Conservation (phyloP, 2,888 invertebrate species). For the Troilus luridus region DNA sequence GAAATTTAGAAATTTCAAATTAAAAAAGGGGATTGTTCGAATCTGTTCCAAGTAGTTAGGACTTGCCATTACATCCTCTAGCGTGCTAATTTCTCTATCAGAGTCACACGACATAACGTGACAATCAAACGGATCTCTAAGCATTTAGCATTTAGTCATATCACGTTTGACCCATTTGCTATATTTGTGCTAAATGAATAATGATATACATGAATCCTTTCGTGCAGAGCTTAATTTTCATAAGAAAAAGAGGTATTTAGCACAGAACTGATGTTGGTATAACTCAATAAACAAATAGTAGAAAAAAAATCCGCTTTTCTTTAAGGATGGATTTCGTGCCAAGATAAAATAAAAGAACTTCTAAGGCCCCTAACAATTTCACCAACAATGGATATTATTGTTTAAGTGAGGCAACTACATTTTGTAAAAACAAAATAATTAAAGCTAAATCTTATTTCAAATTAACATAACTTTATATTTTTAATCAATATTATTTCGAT, state of each 20-base stretch:
- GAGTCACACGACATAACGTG: constrained; percentile 41
- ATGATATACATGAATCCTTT: not conserved
- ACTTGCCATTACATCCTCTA: not conserved
- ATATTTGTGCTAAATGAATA: constrained; percentile 38
- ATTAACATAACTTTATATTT: too few relatives aligned
- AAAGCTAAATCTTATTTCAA: too few relatives aligned
- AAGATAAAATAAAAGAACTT: too few relatives aligned
- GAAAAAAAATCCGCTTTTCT: not conserved
- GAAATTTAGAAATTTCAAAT: not conserved
- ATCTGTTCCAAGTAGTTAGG: constrained; percentile 5
- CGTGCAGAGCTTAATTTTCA: not conserved
- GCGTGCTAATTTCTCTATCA: constrained; percentile 34
- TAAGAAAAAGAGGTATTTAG: not conserved
- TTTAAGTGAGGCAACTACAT: too few relatives aligned
- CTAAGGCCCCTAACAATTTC: too few relatives aligned
- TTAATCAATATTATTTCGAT: too few relatives aligned
- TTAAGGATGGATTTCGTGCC: not conserved
- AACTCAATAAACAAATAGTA: not conserved
- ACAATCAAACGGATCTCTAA: constrained; percentile 1
- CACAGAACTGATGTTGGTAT: not conserved
- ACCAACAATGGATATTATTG: too few relatives aligned
- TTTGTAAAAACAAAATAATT: too few relatives aligned
- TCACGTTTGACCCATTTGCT: not conserved
- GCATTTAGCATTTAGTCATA: constrained; percentile 19
- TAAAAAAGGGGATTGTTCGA: not conserved